Base-by-base conservation (phyloP, 2,888 invertebrate species). In the Nowickia ferox region DNA sequence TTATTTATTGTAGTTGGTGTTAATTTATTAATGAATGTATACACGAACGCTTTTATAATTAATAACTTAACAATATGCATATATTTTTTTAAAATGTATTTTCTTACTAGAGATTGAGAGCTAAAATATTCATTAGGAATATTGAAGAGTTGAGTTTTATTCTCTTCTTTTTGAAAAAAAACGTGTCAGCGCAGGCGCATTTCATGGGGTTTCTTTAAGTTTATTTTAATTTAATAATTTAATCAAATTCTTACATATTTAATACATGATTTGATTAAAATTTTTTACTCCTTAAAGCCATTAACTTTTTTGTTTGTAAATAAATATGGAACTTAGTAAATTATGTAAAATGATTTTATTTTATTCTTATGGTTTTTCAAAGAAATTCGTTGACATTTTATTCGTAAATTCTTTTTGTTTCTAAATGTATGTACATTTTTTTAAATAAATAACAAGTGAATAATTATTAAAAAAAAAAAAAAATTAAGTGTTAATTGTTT, bases 1-100 rank as follows among this genome's bases (percentile, higher is more conserved):
- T 15, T 65, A 6, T 74, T 69, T 44, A 57, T 48, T 74, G 68
- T 30, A 44, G 42, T 63, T 79, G 69, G 88, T 88, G 87, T 88
- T 91, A 91, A 91, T 90, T 91, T 90, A 90, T 91, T 90, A 90
- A 91, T 89, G 90, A 91, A 92, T 91, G 89, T 90, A 89, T 90
- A 90, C 48, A 89, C 87, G 89, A 65, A 59, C 55, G 57, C 53
- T 57, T 82, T 71, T 57, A 55, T 61, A 75, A 66, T 57, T 77
- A 72, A 71, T 81, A 74, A 74, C 10, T 57, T 76, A 30, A 30
- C 6, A 30, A 30, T 30, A n/a, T n/a, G n/a, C n/a, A n/a, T n/a
- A 30, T 30, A 6, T 30, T 30, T 30, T 30, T 30, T 5, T 4
- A 30, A 30, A 1, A 30, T 2, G 6, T 30, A 53, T 84, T 44